Base-by-base conservation (phyloP, 1,140 invertebrate genomes). In the Drosophila burlai region DNA sequence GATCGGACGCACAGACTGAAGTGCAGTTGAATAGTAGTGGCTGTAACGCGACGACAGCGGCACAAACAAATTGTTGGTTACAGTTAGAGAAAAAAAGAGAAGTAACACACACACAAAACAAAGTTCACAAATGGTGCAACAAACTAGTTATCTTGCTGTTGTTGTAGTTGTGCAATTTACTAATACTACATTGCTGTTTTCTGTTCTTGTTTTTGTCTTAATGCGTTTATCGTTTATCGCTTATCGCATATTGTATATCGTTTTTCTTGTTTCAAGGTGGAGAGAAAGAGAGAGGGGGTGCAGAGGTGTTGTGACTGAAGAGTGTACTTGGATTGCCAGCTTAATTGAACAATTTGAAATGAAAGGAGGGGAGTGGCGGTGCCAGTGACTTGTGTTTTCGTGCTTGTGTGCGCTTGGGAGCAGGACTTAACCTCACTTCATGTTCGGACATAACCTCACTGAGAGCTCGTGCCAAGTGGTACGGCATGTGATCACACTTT, bases 51-150 rank as follows among this genome's bases (percentile, higher is more conserved):
- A 61, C 71, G 71, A 61, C 71, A 74, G 71, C 68, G 68, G 57
- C 68, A 73, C 71, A 74, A 74, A 74, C 71, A 74, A 73, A 74
- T 74, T 73, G n/a, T 63, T 73, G 45, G 66, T 74, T 73, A 74
- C 46, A 74, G 57, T 61, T 73, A 74, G 36, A 72, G 67, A 73
- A 73, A 74, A 67, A 71, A 45, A 74, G 71, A 74, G 63, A 77
- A 67, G 76, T 78, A 61, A 77, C 65, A 77, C 64, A 78, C 75
- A 77, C 75, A 78, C 74, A 78, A 78, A 78, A 78, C 75, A 78
- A 78, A 78, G 38, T 78, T 75, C 72, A 75, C 72, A 75, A 75
- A 75, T 64, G 72, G 72, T 64, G 71, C 72, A 75, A 75, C 75
- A 78, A 78, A 78, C 65, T 78, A 69, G 52, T 58, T 78, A 62